Evolutionary conservation across 2,113 vertebrate species (phyloP).

Genomic region (Elephantulus edwardii): DNA sequence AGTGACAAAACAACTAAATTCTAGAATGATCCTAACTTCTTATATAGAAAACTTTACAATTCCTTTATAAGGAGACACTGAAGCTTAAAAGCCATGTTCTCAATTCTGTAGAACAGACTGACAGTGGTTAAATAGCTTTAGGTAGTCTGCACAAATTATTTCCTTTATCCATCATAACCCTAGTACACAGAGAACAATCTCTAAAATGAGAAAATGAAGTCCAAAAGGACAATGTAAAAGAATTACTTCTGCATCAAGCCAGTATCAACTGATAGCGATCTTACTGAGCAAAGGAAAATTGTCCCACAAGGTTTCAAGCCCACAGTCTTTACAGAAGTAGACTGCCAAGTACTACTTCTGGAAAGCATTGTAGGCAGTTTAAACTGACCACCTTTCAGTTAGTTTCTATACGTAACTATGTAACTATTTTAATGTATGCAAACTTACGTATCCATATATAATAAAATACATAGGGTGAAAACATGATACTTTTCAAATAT

Average conservation of each 20-base stretch:
- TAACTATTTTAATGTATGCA: background rate
- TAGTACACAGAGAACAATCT: background rate
- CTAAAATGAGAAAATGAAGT: conserved; percentile 27
- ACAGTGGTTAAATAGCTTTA: background rate
- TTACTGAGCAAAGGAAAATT: background rate
- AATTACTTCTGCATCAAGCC: background rate
- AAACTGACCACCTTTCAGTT: too few species aligned
- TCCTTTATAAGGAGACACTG: background rate
- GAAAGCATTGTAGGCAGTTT: too few species aligned
- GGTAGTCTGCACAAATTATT: background rate
- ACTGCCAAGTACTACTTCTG: background rate
- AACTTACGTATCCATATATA: background rate
- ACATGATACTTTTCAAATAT: background rate
- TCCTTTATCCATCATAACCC: background rate
- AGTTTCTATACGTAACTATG: too few species aligned
- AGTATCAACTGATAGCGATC: background rate
- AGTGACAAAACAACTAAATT: background rate
- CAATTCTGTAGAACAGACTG: background rate
- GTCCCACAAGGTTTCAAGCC: background rate
- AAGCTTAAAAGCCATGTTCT: background rate
- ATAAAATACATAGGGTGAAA: background rate
- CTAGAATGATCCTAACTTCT: background rate
- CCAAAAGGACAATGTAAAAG: background rate
- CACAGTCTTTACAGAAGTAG: background rate
- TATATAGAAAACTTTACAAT: background rate